phyloP scores from a whole-genome alignment of 2,113 vertebrate species.

The Cranoglanis bouderius region DNA sequence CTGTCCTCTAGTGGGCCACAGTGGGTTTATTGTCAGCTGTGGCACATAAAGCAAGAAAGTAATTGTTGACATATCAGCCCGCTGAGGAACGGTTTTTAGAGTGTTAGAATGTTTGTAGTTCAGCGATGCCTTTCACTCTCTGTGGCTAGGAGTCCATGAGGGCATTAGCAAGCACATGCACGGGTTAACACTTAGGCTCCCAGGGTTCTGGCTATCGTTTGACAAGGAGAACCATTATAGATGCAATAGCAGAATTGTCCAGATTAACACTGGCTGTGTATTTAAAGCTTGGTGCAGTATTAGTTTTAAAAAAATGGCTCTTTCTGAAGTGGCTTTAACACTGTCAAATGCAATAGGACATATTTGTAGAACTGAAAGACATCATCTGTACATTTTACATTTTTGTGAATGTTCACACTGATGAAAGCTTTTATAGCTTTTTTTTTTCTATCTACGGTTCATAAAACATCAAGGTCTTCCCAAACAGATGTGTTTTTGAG shows the following conservation, averaged over 20 bases:
- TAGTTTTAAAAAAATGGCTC: no score
- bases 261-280: background rate
- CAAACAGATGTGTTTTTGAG: background rate
- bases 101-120: background rate
- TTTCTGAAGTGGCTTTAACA: background rate
- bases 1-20: background rate
- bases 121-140: background rate
- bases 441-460: background rate
- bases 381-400: background rate
- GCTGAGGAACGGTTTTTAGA: background rate
- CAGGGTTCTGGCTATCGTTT: background rate
- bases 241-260: background rate
- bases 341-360: background rate
- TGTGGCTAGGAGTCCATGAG: background rate
- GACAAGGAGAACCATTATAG: background rate
- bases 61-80: constrained; percentile 3
- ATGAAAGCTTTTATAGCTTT: constrained; percentile 6
- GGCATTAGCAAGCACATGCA: background rate
- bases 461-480: constrained; percentile 30
- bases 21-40: background rate
- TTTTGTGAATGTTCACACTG: constrained; percentile 11
- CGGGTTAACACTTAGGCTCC: background rate
- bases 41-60: background rate
- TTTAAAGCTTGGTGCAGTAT: background rate
- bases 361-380: background rate